Percentiles rank a stretch among this genome's conserved stretches.
Conservation (phyloP, 1,140 invertebrate species). For the Zaprionus camerounensis region DNA sequence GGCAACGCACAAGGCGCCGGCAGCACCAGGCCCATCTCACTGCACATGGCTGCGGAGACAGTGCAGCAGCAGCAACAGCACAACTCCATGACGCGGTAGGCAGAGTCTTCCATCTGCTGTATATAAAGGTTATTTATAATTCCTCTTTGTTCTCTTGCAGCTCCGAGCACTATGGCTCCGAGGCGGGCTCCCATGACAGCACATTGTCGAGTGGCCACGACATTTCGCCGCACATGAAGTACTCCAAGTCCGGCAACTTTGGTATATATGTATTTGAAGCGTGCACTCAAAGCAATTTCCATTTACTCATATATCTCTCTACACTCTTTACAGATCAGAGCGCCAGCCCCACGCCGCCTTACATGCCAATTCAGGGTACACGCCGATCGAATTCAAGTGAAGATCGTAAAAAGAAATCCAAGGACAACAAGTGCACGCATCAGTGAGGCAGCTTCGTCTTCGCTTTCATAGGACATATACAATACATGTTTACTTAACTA, state of each 20-base stretch:
- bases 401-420: conserved; percentile 85
- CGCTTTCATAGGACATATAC: conserved; percentile 4
- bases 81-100: conserved; percentile 79
- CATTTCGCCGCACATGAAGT: conserved; percentile 70
- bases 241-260: conserved; percentile 78
- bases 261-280: conserved; percentile 82
- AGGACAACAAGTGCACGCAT: conserved; percentile 84
- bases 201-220: conserved; percentile 71
- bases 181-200: conserved; percentile 70
- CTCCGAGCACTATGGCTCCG: conserved; percentile 68
- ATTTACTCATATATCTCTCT: conserved; percentile 28
- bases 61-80: conserved; percentile 65
- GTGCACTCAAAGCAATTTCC: background rate
- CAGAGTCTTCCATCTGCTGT: too few relatives aligned
- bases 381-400: conserved; percentile 86
- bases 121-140: background rate
- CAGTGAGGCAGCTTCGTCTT: conserved; percentile 58
- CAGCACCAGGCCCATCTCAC: conserved; percentile 59
- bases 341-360: conserved; percentile 87
- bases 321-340: conserved; percentile 84
- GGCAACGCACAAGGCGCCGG: conserved; percentile 13
- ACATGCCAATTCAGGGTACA: conserved; percentile 92
- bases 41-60: conserved; percentile 66
- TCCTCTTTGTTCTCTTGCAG: conserved; percentile 4
- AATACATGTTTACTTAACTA: conserved; percentile 20